Percentiles rank a stretch among this genome's conserved stretches.
Evolutionary conservation across 2,113 vertebrate genomes (phyloP).

Genomic region (Nyctereutes procyonoides): DNA sequence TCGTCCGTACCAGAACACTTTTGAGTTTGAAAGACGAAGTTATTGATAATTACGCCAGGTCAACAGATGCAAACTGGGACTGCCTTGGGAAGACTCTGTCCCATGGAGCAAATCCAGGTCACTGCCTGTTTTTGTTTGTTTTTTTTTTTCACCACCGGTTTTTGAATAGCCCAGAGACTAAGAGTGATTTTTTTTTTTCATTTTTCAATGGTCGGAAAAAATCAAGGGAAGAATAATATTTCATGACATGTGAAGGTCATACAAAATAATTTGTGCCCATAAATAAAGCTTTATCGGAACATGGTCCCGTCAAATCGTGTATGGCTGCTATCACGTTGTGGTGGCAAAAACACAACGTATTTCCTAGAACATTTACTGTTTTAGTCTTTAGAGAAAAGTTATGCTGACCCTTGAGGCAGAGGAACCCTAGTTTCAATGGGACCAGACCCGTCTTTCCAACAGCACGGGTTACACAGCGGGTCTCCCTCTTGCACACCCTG

Average conservation of each 20-base stretch:
- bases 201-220: neutral
- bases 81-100: neutral
- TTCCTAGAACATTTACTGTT: slow-evolving; percentile 20
- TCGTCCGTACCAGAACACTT: neutral
- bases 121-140: neutral
- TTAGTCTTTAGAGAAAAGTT: neutral
- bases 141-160: neutral
- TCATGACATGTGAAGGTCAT: neutral
- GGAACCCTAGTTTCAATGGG: slow-evolving; percentile 8
- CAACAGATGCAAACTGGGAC: neutral
- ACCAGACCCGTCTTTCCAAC: neutral
- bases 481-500: neutral
- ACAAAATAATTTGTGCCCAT: neutral
- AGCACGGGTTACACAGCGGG: neutral
- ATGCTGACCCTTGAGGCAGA: neutral
- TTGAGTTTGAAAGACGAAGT: neutral
- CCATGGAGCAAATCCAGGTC: neutral
- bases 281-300: neutral
- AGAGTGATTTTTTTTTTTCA: neutral
- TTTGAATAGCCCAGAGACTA: neutral
- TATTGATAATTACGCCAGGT: neutral
- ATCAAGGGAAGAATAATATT: neutral
- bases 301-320: neutral
- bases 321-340: neutral
- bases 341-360: neutral